Conservation (phyloP, 1,140 invertebrate genomes). For the Macrobrachium nipponense region DNA sequence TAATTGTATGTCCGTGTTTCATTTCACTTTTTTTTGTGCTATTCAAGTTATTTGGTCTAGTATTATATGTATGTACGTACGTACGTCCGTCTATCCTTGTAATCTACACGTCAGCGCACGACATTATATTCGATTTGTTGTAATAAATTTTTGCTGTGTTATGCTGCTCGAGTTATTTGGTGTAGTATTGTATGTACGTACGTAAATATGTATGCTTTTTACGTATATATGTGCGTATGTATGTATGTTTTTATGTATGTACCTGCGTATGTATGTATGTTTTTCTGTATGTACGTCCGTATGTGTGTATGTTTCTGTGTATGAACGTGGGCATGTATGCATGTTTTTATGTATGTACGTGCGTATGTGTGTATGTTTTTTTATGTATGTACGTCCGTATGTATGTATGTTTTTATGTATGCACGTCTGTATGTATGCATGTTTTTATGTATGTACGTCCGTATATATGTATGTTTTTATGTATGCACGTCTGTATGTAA, state of each 20-base stretch:
- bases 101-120: neutral
- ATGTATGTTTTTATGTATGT: no score
- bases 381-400: no score
- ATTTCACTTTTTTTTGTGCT: no score
- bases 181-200: neutral
- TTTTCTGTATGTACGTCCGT: neutral
- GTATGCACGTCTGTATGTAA: neutral
- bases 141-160: neutral
- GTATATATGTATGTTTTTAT: slow-evolving; percentile 10
- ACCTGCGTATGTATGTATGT: slow-evolving; percentile 14
- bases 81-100: neutral
- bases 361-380: no score
- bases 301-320: no score
- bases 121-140: neutral
- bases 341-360: slow-evolving; percentile 5
- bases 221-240: neutral
- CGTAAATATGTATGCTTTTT: slow-evolving; percentile 1
- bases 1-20: no score
- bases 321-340: no score
- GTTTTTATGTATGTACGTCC: neutral
- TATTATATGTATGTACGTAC: neutral
- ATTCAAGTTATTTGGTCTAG: no score
- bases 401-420: slow-evolving; percentile 6
- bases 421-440: slow-evolving; percentile 6
- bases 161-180: slow-evolving; percentile 12